Percentiles rank a stretch among this genome's conserved stretches.
phyloP scores from a whole-genome alignment of 2,113 vertebrate species.

The Dicrurus megarhynchus region DNA sequence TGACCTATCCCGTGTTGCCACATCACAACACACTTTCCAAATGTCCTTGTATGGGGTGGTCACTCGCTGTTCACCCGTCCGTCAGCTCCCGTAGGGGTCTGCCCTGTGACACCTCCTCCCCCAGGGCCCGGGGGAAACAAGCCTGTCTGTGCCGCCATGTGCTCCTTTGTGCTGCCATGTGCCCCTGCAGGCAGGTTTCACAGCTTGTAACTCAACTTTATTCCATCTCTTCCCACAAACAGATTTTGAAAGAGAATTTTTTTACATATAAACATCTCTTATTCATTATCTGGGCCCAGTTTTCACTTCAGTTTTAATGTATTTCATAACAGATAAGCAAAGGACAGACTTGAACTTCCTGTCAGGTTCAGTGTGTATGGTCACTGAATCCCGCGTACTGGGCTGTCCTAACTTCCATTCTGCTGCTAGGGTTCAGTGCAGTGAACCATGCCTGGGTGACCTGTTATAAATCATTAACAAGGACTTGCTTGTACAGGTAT shows the following conservation, averaged over 20 bases:
- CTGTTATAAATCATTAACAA: constrained; percentile 39
- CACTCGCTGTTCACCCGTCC: too few species aligned
- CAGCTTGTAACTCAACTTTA: too few species aligned
- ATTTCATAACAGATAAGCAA: neutral
- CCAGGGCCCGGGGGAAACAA: too few species aligned
- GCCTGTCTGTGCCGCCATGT: too few species aligned
- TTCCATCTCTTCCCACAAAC: too few species aligned
- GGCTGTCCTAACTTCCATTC: neutral
- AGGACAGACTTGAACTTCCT: neutral
- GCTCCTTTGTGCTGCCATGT: too few species aligned
- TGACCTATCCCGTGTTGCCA: too few species aligned
- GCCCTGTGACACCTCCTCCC: too few species aligned
- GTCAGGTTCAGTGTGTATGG: neutral
- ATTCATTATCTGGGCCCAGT: neutral
- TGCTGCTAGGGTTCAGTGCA: neutral
- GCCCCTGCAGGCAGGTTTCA: too few species aligned
- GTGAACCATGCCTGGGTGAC: neutral
- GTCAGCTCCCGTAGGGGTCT: too few species aligned
- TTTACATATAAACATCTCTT: neutral
- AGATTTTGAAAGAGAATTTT: neutral
- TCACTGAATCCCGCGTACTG: neutral
- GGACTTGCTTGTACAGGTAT: neutral
- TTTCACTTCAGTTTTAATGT: neutral
- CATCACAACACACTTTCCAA: too few species aligned
- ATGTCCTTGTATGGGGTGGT: too few species aligned